Evolutionary conservation across 2,888 invertebrate genomes (phyloP), one percentile per base, ranked within the genome.

Genomic region (Drosophila phalerata): DNA sequence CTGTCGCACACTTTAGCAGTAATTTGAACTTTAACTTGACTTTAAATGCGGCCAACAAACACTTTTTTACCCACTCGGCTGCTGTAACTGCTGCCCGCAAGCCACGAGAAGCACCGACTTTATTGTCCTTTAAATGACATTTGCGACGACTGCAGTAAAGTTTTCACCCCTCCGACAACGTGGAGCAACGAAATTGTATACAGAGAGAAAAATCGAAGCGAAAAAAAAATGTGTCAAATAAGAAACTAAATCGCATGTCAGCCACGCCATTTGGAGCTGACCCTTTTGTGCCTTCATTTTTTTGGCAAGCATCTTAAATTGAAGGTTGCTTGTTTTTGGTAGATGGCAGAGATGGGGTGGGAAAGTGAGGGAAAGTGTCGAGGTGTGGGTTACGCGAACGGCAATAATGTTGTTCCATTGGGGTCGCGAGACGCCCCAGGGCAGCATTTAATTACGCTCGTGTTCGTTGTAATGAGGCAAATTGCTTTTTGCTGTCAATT

Each of bases 401-500:
- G 57, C 75, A 53, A 68, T 69, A 65, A 61, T 69, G 78, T 64
- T 47, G 70, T 76, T 66, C 69, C 71, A 72, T 73, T 73, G 71
- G 69, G 81, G 79, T 81, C 71, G 75, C 62, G 42, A 28, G 47
- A 62, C 32, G 77, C 79, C 83, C 66, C 74, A 49, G 80, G 80
- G 67, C 70, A 78, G 81, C 80, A 85, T 84, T 84, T 84, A 88
- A 84, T 84, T 84, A 88, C 84, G 75, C 88, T 84, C 88, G 83
- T 88, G 85, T 84, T 84, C 76, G 78, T 66, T 76, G 81, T 85
- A 85, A 85, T 85, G 86, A 85, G 86, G 77, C 87, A 88, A 85
- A 88, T 85, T 87, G 86, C 89, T 81, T 86, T 85, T 86, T 85
- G 87, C 85, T 85, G 89, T 86, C 89, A 87, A 87, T 86, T 88